Percentiles rank a stretch among this genome's conserved stretches.
Conservation (phyloP, 2,888 invertebrate genomes). For the Cephus sareptanus region DNA sequence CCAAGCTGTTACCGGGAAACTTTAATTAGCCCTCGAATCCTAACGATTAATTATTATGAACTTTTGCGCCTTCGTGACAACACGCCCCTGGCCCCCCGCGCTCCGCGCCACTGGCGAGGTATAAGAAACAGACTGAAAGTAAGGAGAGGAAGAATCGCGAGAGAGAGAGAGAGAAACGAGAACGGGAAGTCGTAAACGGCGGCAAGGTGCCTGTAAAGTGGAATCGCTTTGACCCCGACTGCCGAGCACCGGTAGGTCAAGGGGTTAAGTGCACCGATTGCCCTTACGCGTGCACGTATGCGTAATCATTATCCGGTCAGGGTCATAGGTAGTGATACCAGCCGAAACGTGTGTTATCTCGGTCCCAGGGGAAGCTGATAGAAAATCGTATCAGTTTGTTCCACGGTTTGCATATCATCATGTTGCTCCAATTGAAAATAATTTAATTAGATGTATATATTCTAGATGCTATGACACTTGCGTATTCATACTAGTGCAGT, state of each 20-base stretch:
- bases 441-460: not conserved
- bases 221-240: slow-evolving; percentile 26
- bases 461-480: not conserved
- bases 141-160: not conserved
- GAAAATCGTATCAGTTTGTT: not conserved
- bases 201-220: slow-evolving; percentile 22
- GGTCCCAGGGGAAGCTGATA: not conserved
- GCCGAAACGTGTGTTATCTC: not conserved
- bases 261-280: slow-evolving; percentile 39
- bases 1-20: slow-evolving; percentile 15
- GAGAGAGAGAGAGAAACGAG: slow-evolving; percentile 4
- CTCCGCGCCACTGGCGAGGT: not conserved
- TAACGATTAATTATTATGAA: slow-evolving; percentile 43
- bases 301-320: not conserved
- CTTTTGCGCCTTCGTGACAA: slow-evolving; percentile 22
- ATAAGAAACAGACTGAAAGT: not conserved
- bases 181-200: slow-evolving; percentile 33
- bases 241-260: slow-evolving; percentile 30
- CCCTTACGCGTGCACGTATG: slow-evolving; percentile 14
- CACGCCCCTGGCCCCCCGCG: not conserved
- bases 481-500: not conserved
- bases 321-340: not conserved
- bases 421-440: no score
- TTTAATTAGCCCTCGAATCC: slow-evolving; percentile 49
- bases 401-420: not conserved